phyloP scores from a whole-genome alignment of 2,888 invertebrate genomes.

The Callimorpha dominula region DNA sequence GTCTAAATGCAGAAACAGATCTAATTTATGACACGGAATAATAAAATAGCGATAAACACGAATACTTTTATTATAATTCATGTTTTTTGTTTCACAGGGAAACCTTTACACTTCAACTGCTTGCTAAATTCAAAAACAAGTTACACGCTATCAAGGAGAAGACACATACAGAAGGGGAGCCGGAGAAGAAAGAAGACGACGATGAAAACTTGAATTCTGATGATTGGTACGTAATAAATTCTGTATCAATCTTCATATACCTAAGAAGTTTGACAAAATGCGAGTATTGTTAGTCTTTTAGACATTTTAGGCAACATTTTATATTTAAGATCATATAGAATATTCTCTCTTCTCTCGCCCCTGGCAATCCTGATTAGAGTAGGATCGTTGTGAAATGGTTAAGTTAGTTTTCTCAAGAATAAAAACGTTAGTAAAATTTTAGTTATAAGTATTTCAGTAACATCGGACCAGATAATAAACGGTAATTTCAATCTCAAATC shows the following conservation, averaged over 20 bases:
- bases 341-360: no score
- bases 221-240: slow-evolving; percentile 68
- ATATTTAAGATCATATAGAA: no score
- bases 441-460: no score
- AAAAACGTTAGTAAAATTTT: no score
- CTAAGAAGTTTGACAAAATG: background rate
- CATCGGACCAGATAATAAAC: no score
- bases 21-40: background rate
- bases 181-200: slow-evolving; percentile 60
- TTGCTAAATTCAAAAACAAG: slow-evolving; percentile 94
- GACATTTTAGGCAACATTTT: no score
- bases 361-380: no score
- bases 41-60: background rate
- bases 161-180: slow-evolving; percentile 70
- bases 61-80: background rate
- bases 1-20: background rate
- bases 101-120: slow-evolving; percentile 91
- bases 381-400: no score
- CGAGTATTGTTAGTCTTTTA: no score
- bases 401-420: no score
- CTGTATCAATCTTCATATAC: background rate
- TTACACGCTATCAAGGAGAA: slow-evolving; percentile 90
- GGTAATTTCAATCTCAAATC: no score
- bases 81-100: slow-evolving; percentile 82
- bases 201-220: slow-evolving; percentile 76